Evolutionary conservation across 2,888 invertebrate species (phyloP).

Genomic region (Ligdia adustata): DNA sequence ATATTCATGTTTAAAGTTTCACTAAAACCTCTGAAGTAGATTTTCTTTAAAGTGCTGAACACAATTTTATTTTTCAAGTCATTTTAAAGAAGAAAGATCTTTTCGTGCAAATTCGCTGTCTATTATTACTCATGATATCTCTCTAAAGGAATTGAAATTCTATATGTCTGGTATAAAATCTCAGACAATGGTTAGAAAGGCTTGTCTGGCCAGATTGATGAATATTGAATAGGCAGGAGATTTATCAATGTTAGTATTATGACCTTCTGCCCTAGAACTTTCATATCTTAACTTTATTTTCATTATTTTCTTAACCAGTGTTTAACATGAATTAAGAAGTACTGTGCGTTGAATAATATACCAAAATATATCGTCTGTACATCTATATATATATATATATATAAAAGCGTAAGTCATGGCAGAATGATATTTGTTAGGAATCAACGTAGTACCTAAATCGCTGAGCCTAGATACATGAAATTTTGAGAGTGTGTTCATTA

Average conservation of each 20-base stretch:
- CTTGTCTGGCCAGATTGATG: constrained; percentile 5
- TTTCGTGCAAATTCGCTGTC: background rate
- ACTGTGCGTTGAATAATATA: too few species aligned
- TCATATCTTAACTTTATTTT: too few species aligned
- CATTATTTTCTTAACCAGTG: too few species aligned
- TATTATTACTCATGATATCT: constrained; percentile 4
- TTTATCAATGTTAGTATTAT: background rate
- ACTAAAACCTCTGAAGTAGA: background rate
- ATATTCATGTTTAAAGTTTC: background rate
- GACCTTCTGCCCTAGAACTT: constrained; percentile 1
- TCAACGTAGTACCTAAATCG: too few species aligned
- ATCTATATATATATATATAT: too few species aligned
- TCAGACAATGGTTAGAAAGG: background rate
- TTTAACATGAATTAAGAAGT: too few species aligned
- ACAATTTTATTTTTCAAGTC: background rate
- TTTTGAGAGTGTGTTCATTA: too few species aligned
- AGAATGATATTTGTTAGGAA: too few species aligned
- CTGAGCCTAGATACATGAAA: too few species aligned
- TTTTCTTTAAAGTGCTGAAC: background rate
- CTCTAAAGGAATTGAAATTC: constrained; percentile 5
- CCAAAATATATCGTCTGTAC: too few species aligned
- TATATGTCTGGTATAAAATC: background rate
- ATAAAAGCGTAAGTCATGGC: too few species aligned
- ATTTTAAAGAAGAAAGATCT: background rate
- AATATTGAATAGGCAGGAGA: constrained; percentile 5